These are phyloP conservation scores for Ericerus pela DNA, from an alignment of 1,140 invertebrate genomes.

Conservation along the genomic window DNA sequence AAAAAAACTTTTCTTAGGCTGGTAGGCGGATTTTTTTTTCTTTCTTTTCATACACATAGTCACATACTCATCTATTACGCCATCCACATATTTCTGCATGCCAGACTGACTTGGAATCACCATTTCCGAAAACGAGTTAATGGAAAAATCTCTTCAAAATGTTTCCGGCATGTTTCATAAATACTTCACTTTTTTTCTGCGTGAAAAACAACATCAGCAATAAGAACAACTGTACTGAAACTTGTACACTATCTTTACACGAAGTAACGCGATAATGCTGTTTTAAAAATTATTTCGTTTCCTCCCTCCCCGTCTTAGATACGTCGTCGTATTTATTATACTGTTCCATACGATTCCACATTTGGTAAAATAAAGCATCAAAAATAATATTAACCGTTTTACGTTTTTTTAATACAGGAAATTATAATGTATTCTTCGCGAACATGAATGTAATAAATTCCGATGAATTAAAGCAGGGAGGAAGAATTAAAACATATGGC, in stretches of 20 bases:
- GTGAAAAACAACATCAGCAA: too few relatives aligned
- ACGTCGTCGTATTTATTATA: not conserved
- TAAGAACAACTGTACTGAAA: too few relatives aligned
- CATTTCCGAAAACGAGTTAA: not conserved
- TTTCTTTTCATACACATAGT: not conserved
- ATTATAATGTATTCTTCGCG: not conserved
- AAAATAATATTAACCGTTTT: not conserved
- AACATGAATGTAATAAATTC: slow-evolving; percentile 7
- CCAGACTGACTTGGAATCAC: not conserved
- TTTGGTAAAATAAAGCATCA: not conserved
- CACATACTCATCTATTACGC: not conserved
- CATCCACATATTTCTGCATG: not conserved
- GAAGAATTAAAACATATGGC: slow-evolving; percentile 9
- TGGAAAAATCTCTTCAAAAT: too few relatives aligned
- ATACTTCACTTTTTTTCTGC: too few relatives aligned
- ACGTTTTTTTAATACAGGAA: not conserved
- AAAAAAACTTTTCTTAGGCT: not conserved
- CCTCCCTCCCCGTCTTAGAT: too few relatives aligned
- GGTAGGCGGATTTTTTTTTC: not conserved
- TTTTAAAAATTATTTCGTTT: not conserved
- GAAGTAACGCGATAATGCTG: too few relatives aligned
- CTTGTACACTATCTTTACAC: too few relatives aligned
- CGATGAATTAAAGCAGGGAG: slow-evolving; percentile 8
- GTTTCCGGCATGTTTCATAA: too few relatives aligned
- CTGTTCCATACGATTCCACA: not conserved